A percentile compares a stretch with the other conserved stretches of the same genome.
phyloP scores from a whole-genome alignment of 2,888 invertebrate species.

The Ypsolopha sequella region DNA sequence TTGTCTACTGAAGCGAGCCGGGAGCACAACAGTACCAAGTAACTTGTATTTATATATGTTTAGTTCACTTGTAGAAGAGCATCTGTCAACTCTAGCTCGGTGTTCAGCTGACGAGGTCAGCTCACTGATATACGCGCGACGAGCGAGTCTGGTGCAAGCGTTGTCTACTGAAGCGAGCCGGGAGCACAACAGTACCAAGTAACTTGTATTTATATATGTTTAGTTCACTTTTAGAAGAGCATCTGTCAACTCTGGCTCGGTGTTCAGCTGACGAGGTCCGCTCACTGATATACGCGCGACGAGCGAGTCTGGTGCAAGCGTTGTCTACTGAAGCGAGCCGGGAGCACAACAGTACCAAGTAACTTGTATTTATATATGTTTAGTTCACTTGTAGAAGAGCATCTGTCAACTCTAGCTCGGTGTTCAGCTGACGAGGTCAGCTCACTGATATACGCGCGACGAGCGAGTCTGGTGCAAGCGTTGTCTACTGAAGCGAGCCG shows the following conservation, averaged over 20 bases:
- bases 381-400: slow-evolving; percentile 28
- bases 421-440: slow-evolving; percentile 33
- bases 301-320: slow-evolving; percentile 25
- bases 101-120: slow-evolving; percentile 33
- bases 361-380: too few relatives aligned
- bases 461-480: slow-evolving; percentile 25
- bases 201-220: too few relatives aligned
- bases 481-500: slow-evolving; percentile 11
- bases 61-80: slow-evolving; percentile 28
- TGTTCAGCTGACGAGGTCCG: slow-evolving; percentile 33
- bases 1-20: slow-evolving; percentile 11
- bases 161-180: slow-evolving; percentile 11
- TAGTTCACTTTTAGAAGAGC: slow-evolving; percentile 28
- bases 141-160: slow-evolving; percentile 25
- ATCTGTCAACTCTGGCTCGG: slow-evolving; percentile 23
- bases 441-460: slow-evolving; percentile 28
- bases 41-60: too few relatives aligned
- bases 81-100: slow-evolving; percentile 23
- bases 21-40: too few relatives aligned
- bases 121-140: slow-evolving; percentile 28
- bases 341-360: too few relatives aligned
- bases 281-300: slow-evolving; percentile 28
- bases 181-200: too few relatives aligned
- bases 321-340: slow-evolving; percentile 11
- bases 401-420: slow-evolving; percentile 23